Base-by-base conservation (phyloP, 1,140 invertebrate species). In the Anastrepha obliqua region DNA sequence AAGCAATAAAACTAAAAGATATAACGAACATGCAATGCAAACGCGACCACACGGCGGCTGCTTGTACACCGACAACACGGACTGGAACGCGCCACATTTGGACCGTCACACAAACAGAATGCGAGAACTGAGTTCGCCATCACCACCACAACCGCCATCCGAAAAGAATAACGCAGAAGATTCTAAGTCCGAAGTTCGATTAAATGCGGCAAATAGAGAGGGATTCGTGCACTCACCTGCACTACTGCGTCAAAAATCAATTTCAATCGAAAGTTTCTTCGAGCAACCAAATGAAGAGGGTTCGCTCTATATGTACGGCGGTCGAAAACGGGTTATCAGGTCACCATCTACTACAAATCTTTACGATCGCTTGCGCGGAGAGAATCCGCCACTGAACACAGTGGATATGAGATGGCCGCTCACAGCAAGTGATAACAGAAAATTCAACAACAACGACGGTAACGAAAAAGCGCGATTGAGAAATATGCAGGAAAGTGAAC, bases 221-320 rank as follows among this genome's bases (percentile, higher is more conserved):
- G 67, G 65, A 0, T 65, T 86, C 3, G 70, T 58, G 44, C 86
- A 85, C 9, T 58, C 74, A 9, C 81, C 90, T 29, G 88, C 89
- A 70, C n/a, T 55, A n/a, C 9, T 81, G 47, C 90, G 91, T 44
- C 89, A 90, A 70, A 92, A 92, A 89, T 92, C 91, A 11, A 91
- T 91, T 74, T 92, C 91, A 29, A 92, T 90, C 8, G 91, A 92
- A 86, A 92, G 91, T 86, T 92, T 92, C 70, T 92, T 92, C 85
- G 91, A 92, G 89, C 90, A 91, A 87, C 91, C 91, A 17, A 92
- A 90, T 87, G 91, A 92, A 70, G 91, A 92, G 89, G 91, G 91
- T 55, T 91, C 91, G 1, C 90, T 92, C 15, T 92, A 92, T 55
- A 91, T 92, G 91, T 92, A 92, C 86, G 91, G 91, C n/a, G 91